phyloP scores from a whole-genome alignment of 64 coral and sea anemone genomes.

The Cladopsammia gracilis region DNA sequence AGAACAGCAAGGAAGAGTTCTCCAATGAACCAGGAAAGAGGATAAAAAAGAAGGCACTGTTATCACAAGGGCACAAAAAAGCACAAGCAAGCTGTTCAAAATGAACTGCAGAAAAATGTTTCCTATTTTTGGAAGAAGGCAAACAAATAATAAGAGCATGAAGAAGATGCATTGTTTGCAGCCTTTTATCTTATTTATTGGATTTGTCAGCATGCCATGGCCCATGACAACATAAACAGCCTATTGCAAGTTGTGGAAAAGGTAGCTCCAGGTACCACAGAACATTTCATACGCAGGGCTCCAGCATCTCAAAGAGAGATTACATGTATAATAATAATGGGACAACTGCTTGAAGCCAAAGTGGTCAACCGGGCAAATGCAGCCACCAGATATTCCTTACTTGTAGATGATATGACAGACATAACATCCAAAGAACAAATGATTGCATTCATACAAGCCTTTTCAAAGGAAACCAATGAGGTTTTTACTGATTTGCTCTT shows the following conservation, averaged over 20 bases:
- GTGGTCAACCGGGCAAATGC: conserved; percentile 16
- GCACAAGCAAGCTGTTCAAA: neutral
- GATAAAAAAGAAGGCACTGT: conserved; percentile 2
- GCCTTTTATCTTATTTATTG: conserved; percentile 34
- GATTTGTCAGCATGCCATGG: neutral
- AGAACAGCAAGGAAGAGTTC: conserved; percentile 22
- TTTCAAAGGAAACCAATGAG: neutral
- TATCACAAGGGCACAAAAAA: neutral
- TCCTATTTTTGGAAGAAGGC: neutral
- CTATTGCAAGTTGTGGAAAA: neutral
- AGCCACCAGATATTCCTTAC: conserved; percentile 32
- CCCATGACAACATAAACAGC: conserved; percentile 2
- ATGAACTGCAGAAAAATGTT: neutral
- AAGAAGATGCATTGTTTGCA: neutral
- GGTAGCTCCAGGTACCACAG: neutral
- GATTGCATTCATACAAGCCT: conserved; percentile 15
- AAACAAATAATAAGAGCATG: neutral
- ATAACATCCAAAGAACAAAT: conserved; percentile 41
- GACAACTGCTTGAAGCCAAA: conserved; percentile 15
- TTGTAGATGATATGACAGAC: conserved; percentile 39
- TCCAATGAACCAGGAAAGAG: neutral
- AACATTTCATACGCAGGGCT: neutral
- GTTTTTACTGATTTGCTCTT: conserved; percentile 26
- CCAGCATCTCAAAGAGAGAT: conserved; percentile 1
- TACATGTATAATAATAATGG: too few species aligned